A percentile compares a stretch with the other conserved stretches of the same genome.
phyloP scores from a whole-genome alignment of 2,113 vertebrate species.

The Grantiella picta region DNA sequence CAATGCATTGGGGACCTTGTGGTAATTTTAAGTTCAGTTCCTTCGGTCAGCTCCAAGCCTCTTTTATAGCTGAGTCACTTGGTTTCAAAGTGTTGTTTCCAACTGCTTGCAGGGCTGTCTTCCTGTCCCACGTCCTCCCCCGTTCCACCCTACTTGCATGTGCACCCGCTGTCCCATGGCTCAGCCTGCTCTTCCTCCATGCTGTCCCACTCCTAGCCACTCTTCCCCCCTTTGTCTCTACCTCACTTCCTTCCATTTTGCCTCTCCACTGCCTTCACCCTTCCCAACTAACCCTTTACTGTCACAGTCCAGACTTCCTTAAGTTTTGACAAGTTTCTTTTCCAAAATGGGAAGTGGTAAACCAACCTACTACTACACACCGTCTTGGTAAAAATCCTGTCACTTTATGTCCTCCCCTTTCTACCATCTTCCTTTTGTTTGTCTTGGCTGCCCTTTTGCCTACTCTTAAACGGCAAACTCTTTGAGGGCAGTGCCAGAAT shows the following conservation, averaged over 20 bases:
- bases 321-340: neutral
- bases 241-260: slow-evolving; percentile 50
- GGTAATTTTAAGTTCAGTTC: neutral
- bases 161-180: neutral
- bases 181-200: slow-evolving; percentile 36
- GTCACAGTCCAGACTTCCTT: neutral
- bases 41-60: neutral
- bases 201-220: neutral
- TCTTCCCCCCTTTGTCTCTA: slow-evolving; percentile 46
- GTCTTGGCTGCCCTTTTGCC: neutral
- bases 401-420: neutral
- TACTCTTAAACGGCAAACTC: neutral
- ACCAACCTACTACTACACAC: neutral
- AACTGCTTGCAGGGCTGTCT: neutral
- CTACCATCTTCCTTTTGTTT: slow-evolving; percentile 7
- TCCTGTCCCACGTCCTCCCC: slow-evolving; percentile 34
- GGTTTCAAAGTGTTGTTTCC: slow-evolving; percentile 8
- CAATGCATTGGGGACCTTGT: neutral
- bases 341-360: neutral
- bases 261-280: neutral
- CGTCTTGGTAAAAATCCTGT: neutral
- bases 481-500: neutral
- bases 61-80: neutral
- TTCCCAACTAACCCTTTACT: slow-evolving; percentile 29
- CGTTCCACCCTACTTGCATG: neutral